These are phyloP conservation scores for Lacerta viridis DNA, from an alignment of 2,797 vertebrate genomes.

Conservation along the genomic window DNA sequence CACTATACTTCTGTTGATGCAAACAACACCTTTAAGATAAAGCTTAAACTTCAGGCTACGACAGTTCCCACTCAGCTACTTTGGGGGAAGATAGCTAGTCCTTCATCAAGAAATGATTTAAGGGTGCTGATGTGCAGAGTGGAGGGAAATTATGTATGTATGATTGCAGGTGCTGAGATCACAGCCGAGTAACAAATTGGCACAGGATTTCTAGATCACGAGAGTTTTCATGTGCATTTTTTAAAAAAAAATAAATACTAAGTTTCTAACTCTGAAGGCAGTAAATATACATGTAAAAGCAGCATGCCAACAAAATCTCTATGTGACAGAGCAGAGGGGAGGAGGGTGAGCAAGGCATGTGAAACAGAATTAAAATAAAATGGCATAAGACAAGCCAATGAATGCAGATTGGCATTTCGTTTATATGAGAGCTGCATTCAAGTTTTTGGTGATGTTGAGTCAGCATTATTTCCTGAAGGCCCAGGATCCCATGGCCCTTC, in stretches of 20 bases:
- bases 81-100: neutral
- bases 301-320: neutral
- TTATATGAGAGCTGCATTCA: neutral
- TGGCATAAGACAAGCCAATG: neutral
- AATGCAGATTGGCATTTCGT: neutral
- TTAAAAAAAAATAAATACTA: neutral
- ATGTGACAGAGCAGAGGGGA: neutral
- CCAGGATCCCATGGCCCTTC: no score
- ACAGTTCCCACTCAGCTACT: neutral
- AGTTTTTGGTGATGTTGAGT: neutral
- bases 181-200: neutral
- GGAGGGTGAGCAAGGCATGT: no score
- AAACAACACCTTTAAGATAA: neutral
- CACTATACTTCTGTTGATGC: no score
- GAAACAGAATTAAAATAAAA: slow-evolving; percentile 10
- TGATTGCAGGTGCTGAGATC: neutral
- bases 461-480: neutral
- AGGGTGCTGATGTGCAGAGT: neutral
- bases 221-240: neutral
- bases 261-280: neutral
- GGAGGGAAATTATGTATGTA: neutral
- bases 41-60: no score
- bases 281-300: neutral
- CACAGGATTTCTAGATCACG: neutral
- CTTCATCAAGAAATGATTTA: neutral